phyloP scores from a whole-genome alignment of 2,888 invertebrate species.

The Stenolophus ochropezus region DNA sequence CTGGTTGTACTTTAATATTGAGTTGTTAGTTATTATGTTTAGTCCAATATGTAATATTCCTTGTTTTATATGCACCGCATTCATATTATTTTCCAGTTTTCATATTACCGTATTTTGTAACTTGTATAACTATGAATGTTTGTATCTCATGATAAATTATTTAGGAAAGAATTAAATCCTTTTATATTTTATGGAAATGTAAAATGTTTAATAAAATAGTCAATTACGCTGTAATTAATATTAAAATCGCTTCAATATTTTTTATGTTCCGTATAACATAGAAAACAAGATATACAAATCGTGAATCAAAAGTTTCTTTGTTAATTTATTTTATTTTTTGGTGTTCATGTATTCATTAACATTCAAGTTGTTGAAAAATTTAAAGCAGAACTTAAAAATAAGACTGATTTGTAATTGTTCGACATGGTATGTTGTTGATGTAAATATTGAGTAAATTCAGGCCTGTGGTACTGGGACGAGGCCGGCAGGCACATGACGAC shows the following conservation, averaged over 20 bases:
- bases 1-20: constrained; percentile 23
- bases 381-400: constrained; percentile 44
- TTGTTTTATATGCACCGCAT: constrained; percentile 32
- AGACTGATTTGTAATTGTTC: constrained; percentile 51
- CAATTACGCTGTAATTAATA: constrained; percentile 47
- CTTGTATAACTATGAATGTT: constrained; percentile 38
- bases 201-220: constrained; percentile 52
- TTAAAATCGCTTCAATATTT: constrained; percentile 40
- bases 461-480: constrained; percentile 6
- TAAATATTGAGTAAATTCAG: constrained; percentile 31
- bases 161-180: constrained; percentile 22
- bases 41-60: constrained; percentile 36
- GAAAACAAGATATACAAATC: constrained; percentile 14
- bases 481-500: neutral
- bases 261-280: constrained; percentile 36
- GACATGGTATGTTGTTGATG: constrained; percentile 32
- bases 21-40: constrained; percentile 20
- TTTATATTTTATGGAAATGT: constrained; percentile 50
- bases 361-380: constrained; percentile 26
- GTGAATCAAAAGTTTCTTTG: constrained; percentile 3
- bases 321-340: constrained; percentile 28
- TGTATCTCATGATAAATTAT: constrained; percentile 33
- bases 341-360: constrained; percentile 3
- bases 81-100: constrained; percentile 30
- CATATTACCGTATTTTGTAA: constrained; percentile 35